Evolutionary conservation across 2,797 vertebrate genomes (phyloP).

Genomic region (Betta splendens): DNA sequence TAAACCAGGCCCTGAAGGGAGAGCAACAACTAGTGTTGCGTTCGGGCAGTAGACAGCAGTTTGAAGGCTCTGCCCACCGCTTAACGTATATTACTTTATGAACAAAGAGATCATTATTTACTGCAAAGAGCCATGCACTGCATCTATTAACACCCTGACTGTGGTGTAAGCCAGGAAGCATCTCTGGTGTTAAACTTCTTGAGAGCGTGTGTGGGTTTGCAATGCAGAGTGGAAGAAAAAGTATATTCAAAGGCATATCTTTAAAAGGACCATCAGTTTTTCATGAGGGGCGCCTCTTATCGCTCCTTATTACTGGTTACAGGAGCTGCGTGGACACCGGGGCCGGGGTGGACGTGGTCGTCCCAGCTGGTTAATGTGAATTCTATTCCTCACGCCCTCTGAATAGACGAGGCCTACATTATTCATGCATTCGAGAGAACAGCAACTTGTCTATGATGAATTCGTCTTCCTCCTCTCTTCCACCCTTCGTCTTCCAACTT

Average conservation of each 20-base stretch:
- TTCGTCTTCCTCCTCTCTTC: conserved; percentile 68
- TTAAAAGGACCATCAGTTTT: conserved; percentile 68
- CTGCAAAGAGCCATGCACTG: conserved; percentile 30
- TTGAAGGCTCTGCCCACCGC: conserved; percentile 37
- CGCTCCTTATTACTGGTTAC: conserved; percentile 32
- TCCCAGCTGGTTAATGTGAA: conserved; percentile 78
- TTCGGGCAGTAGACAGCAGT: conserved; percentile 49
- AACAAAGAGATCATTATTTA: conserved; percentile 26
- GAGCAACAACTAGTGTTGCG: conserved; percentile 67
- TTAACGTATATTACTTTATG: too few species aligned
- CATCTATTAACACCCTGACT: conserved; percentile 34
- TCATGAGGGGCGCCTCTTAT: conserved; percentile 54
- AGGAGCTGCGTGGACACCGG: conserved; percentile 37
- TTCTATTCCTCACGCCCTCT: conserved; percentile 79
- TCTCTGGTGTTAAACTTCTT: conserved; percentile 38
- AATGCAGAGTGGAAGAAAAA: conserved; percentile 23
- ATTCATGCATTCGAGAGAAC: conserved; percentile 81
- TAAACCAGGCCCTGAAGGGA: conserved; percentile 66
- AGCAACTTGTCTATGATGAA: conserved; percentile 81
- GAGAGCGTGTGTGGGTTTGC: conserved; percentile 21
- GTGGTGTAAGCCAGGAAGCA: conserved; percentile 31
- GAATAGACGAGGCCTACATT: conserved; percentile 81
- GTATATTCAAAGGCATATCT: conserved; percentile 59
- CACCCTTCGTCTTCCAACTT: conserved; percentile 50
- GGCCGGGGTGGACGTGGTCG: conserved; percentile 67